Percentiles rank a stretch among this genome's conserved stretches.
These are phyloP conservation scores for Orius insidiosus DNA, from an alignment of 1,140 invertebrate species.

Conservation along the genomic window DNA sequence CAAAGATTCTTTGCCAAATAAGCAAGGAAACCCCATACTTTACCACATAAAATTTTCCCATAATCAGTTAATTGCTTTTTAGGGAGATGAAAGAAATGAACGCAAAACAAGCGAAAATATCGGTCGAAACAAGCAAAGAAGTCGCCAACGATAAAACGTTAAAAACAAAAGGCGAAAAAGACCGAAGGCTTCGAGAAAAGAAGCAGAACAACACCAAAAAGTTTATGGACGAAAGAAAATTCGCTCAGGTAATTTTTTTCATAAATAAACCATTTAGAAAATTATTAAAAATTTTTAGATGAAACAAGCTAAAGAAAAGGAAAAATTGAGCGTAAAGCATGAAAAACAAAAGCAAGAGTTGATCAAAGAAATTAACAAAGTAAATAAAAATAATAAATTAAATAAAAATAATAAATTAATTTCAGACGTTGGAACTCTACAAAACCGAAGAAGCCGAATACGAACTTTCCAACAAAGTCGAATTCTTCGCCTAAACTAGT, in stretches of 20 bases:
- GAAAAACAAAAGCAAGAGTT: constrained; percentile 85
- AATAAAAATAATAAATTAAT: constrained; percentile 22
- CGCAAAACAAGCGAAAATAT: constrained; percentile 82
- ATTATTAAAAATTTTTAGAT: too few species aligned
- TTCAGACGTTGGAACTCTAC: constrained; percentile 83
- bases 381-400: constrained; percentile 29
- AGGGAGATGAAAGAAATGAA: constrained; percentile 96
- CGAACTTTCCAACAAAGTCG: constrained; percentile 72
- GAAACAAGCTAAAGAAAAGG: constrained; percentile 83
- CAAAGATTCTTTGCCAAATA: too few species aligned
- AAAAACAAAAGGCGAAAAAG: constrained; percentile 93
- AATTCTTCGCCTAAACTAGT: constrained; percentile 63
- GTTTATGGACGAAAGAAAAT: constrained; percentile 92
- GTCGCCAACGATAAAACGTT: constrained; percentile 91
- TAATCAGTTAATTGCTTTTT: background rate
- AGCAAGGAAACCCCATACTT: too few species aligned
- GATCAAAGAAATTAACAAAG: constrained; percentile 77
- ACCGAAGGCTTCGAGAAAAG: constrained; percentile 80
- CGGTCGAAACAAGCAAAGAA: constrained; percentile 91
- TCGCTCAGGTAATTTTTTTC: constrained; percentile 31
- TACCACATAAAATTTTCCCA: background rate
- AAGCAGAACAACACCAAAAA: constrained; percentile 98
- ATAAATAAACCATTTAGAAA: too few species aligned
- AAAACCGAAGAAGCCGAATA: constrained; percentile 88
- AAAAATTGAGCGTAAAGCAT: constrained; percentile 81